A percentile compares a stretch with the other conserved stretches of the same genome.
phyloP scores from a whole-genome alignment of 2,888 invertebrate genomes.

The Mesopsocus fuscifrons region DNA sequence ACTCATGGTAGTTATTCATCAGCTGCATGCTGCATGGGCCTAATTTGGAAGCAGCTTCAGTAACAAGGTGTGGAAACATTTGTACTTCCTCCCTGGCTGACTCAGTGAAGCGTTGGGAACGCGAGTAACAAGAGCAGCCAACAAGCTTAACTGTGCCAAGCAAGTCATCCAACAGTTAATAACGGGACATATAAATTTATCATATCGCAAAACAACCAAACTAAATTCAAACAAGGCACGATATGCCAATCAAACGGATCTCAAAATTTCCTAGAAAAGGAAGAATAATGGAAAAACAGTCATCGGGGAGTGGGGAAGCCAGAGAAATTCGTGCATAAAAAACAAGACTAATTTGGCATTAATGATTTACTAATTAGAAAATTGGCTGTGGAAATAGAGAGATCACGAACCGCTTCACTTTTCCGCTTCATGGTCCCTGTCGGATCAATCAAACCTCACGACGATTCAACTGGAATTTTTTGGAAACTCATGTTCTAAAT shows the following conservation, averaged over 20 bases:
- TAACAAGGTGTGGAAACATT: no score
- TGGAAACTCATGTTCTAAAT: not conserved
- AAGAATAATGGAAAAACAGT: not conserved
- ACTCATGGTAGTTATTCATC: no score
- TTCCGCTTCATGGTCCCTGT: conserved; percentile 2
- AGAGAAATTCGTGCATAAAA: conserved; percentile 3
- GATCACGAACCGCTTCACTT: conserved; percentile 1
- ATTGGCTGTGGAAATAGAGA: conserved; percentile 7
- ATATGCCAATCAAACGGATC: not conserved
- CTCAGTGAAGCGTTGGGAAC: no score
- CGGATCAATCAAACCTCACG: not conserved
- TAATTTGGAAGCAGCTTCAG: no score
- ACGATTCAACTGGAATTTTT: not conserved
- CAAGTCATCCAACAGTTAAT: no score
- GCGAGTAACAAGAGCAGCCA: no score
- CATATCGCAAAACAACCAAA: no score
- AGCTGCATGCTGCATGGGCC: no score
- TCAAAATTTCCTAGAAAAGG: not conserved
- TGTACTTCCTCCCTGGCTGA: no score
- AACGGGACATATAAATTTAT: no score
- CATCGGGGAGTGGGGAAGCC: not conserved
- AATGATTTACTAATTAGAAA: conserved; percentile 7
- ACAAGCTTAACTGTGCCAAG: no score
- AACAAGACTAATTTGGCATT: conserved; percentile 9
- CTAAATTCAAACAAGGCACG: not conserved